phyloP scores from a whole-genome alignment of 2,888 invertebrate species.

The Drosophila helvetica region DNA sequence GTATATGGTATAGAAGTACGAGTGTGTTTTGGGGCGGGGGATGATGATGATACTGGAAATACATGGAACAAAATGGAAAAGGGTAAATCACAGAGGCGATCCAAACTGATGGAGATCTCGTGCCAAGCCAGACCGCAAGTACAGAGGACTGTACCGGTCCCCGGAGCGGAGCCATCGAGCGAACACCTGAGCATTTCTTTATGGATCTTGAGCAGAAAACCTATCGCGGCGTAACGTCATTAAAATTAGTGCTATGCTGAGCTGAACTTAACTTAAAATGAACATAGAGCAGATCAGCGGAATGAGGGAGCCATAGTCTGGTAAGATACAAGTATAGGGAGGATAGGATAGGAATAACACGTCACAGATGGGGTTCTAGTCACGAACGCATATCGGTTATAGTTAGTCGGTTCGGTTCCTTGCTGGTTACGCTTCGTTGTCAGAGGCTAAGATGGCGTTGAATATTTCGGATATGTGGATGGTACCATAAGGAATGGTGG shows the following conservation, averaged over 20 bases:
- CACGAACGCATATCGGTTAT: constrained; percentile 62
- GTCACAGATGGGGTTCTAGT: constrained; percentile 44
- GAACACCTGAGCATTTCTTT: constrained; percentile 78
- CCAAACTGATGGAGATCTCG: constrained; percentile 63
- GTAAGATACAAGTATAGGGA: constrained; percentile 34
- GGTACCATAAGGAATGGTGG: neutral
- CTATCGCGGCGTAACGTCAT: constrained; percentile 80
- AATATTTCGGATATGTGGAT: constrained; percentile 49
- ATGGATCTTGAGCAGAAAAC: constrained; percentile 79
- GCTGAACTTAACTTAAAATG: constrained; percentile 39
- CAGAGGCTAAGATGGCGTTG: constrained; percentile 56
- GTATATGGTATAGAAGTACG: neutral
- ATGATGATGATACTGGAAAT: constrained; percentile 12
- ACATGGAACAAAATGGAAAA: constrained; percentile 36
- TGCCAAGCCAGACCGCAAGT: constrained; percentile 67
- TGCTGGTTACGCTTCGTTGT: constrained; percentile 68
- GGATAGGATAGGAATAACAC: constrained; percentile 17
- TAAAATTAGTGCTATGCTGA: constrained; percentile 73
- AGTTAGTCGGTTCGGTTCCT: constrained; percentile 39
- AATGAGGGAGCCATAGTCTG: constrained; percentile 4
- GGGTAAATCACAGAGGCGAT: constrained; percentile 71
- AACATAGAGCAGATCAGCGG: too few species aligned
- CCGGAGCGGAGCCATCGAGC: constrained; percentile 20
- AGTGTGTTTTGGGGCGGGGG: constrained; percentile 26
- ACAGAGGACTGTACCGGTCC: constrained; percentile 51